Evolutionary conservation across 2,888 invertebrate species (phyloP).

Genomic region (Aromia moschata): DNA sequence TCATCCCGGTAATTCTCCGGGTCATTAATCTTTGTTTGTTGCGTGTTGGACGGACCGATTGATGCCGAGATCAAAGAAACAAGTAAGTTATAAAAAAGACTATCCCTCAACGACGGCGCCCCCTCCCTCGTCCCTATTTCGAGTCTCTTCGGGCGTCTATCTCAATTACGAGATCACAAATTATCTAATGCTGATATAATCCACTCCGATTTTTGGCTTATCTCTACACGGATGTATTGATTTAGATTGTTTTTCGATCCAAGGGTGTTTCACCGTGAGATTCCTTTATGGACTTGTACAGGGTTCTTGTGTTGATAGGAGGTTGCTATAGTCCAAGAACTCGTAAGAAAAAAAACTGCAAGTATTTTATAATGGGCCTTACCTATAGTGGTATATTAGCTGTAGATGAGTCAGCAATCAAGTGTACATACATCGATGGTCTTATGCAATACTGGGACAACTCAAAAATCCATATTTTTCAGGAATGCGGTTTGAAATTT

Average conservation of each 20-base stretch:
- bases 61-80: constrained; percentile 37
- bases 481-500: too few relatives aligned
- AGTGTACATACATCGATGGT: too few relatives aligned
- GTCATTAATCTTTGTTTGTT: constrained; percentile 38
- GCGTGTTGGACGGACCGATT: constrained; percentile 32
- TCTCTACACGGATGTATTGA: constrained; percentile 21
- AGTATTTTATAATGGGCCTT: too few relatives aligned
- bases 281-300: too few relatives aligned
- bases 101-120: constrained; percentile 1
- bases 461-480: too few relatives aligned
- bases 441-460: too few relatives aligned
- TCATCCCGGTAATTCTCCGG: constrained; percentile 26
- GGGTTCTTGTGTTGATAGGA: too few relatives aligned
- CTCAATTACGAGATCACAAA: constrained; percentile 25
- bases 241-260: neutral
- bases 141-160: constrained; percentile 26
- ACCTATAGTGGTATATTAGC: too few relatives aligned
- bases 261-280: neutral
- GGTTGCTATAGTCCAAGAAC: too few relatives aligned
- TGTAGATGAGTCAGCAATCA: too few relatives aligned
- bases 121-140: too few relatives aligned
- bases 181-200: constrained; percentile 28
- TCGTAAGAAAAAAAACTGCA: too few relatives aligned
- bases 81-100: constrained; percentile 23
- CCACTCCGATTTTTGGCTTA: constrained; percentile 19